Percentiles rank a stretch among this genome's conserved stretches.
Evolutionary conservation across 23 tunicate species (phyloP).

Genomic region (Diplosoma virens): DNA sequence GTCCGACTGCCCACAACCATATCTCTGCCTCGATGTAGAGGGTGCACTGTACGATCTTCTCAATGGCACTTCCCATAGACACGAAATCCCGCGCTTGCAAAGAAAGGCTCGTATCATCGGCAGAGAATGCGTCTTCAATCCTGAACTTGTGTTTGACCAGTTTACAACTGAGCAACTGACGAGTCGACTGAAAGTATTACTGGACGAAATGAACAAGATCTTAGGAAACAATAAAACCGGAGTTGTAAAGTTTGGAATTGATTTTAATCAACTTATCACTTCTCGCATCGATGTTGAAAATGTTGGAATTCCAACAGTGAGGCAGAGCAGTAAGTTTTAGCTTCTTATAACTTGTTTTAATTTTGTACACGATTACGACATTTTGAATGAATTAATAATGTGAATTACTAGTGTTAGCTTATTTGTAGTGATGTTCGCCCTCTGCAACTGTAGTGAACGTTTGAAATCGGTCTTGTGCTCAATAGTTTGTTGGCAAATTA

Average conservation of each 20-base stretch:
- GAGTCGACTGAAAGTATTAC: background rate
- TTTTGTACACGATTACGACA: too few relatives aligned
- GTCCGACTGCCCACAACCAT: background rate
- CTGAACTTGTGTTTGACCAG: background rate
- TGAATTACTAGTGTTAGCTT: too few relatives aligned
- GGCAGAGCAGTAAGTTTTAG: background rate
- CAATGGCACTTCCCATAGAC: background rate
- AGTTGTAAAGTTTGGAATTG: background rate
- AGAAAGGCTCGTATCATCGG: constrained; percentile 18
- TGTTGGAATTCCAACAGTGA: background rate
- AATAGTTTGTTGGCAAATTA: too few relatives aligned
- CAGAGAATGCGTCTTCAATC: constrained; percentile 12
- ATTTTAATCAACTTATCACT: background rate
- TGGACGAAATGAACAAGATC: background rate
- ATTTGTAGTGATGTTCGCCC: too few relatives aligned
- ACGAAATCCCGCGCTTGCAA: background rate
- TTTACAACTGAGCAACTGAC: background rate
- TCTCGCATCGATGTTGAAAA: background rate
- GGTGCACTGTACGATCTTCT: background rate
- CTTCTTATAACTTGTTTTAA: too few relatives aligned
- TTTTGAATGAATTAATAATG: too few relatives aligned
- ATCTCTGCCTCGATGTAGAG: background rate
- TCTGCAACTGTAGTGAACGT: too few relatives aligned
- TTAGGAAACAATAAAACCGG: background rate
- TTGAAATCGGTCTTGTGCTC: too few relatives aligned